Percentiles rank a stretch among this genome's conserved stretches.
These are phyloP conservation scores for Drosophila macrospina DNA, from an alignment of 2,888 invertebrate genomes.

Conservation along the genomic window DNA sequence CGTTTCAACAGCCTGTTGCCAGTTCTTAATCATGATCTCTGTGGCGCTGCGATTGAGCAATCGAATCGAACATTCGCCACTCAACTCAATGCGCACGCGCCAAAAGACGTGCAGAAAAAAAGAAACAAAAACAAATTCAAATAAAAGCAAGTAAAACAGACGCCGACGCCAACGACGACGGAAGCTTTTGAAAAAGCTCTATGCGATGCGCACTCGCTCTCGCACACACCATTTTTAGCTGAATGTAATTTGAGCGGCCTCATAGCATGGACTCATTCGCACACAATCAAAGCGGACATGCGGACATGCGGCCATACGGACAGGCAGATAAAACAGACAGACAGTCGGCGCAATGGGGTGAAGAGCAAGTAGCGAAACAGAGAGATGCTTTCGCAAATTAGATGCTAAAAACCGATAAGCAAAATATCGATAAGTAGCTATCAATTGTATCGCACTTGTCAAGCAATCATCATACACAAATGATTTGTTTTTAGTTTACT, in stretches of 20 bases:
- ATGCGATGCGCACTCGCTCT: conserved; percentile 65
- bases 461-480: conserved; percentile 5
- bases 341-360: conserved; percentile 36
- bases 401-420: conserved; percentile 35
- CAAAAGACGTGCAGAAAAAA: conserved; percentile 37
- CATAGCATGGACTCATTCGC: conserved; percentile 80
- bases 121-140: conserved; percentile 2
- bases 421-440: conserved; percentile 34
- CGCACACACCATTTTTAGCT: conserved; percentile 85
- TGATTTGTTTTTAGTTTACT: conserved; percentile 4
- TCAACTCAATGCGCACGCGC: conserved; percentile 65
- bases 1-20: conserved; percentile 32
- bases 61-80: conserved; percentile 35
- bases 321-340: conserved; percentile 16
- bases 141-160: conserved; percentile 30
- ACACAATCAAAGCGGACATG: conserved; percentile 37
- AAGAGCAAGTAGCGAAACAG: conserved; percentile 31
- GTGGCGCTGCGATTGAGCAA: conserved; percentile 60
- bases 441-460: conserved; percentile 27
- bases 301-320: conserved; percentile 1
- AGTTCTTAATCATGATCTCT: conserved; percentile 31
- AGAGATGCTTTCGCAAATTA: conserved; percentile 45
- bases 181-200: conserved; percentile 44
- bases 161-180: conserved; percentile 13
- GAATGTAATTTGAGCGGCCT: conserved; percentile 85